These are phyloP conservation scores for Nudaria mundana DNA, from an alignment of 2,888 invertebrate species.

Conservation along the genomic window DNA sequence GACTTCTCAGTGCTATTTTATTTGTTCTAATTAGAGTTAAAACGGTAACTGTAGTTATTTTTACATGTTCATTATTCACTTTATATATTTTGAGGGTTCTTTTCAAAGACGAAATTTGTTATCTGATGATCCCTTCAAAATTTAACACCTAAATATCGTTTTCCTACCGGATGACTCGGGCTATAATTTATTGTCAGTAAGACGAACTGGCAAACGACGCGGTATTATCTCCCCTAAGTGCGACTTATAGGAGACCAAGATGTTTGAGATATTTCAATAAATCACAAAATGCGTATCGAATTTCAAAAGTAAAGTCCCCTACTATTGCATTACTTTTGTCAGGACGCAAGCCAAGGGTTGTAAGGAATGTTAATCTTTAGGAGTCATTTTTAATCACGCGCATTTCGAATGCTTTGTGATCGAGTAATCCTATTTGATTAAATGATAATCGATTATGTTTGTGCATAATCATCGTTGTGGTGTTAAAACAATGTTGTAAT, in stretches of 20 bases:
- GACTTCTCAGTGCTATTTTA: slow-evolving; percentile 7
- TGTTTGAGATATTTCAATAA: slow-evolving; percentile 75
- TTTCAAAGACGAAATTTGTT: slow-evolving; percentile 29
- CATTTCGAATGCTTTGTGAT: slow-evolving; percentile 43
- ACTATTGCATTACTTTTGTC: slow-evolving; percentile 51
- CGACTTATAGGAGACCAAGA: slow-evolving; percentile 69
- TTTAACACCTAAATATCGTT: slow-evolving; percentile 66
- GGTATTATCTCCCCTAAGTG: slow-evolving; percentile 70
- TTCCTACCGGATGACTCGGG: slow-evolving; percentile 67
- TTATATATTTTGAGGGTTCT: slow-evolving; percentile 10
- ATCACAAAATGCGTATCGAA: slow-evolving; percentile 75
- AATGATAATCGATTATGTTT: slow-evolving; percentile 35
- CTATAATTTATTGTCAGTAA: slow-evolving; percentile 73
- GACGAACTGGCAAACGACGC: slow-evolving; percentile 62
- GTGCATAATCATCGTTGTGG: slow-evolving; percentile 24
- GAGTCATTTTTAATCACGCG: slow-evolving; percentile 54
- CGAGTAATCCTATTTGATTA: slow-evolving; percentile 43
- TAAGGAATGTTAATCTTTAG: slow-evolving; percentile 63
- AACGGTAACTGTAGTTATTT: slow-evolving; percentile 14
- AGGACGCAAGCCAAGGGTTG: slow-evolving; percentile 45
- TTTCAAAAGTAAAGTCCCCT: slow-evolving; percentile 65
- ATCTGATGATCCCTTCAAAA: slow-evolving; percentile 45
- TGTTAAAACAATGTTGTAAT: slow-evolving; percentile 38
- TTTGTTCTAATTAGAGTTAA: slow-evolving; percentile 4
- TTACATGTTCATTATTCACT: too few relatives aligned